A percentile compares a stretch with the other conserved stretches of the same genome.
phyloP scores from a whole-genome alignment of 2,888 invertebrate species.

The Diabrotica balteata region DNA sequence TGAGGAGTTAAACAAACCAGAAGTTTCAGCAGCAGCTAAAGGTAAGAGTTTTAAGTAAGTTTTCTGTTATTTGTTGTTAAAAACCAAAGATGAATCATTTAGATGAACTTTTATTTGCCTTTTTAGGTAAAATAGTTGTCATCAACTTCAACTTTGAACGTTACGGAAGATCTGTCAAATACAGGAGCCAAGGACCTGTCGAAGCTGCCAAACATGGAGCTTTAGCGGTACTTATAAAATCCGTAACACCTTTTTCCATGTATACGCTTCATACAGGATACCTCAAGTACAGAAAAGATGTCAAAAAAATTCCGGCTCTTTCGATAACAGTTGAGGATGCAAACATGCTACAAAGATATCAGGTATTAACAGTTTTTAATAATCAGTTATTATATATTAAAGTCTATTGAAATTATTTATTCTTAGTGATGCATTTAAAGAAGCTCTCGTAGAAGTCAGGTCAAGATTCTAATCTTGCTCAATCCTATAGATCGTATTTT shows the following conservation, averaged over 20 bases:
- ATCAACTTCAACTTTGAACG: slow-evolving; percentile 72
- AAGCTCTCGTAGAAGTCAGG: too few species aligned
- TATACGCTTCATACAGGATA: slow-evolving; percentile 80
- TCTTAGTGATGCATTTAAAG: too few species aligned
- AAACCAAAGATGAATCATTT: too few species aligned
- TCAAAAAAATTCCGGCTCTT: slow-evolving; percentile 74
- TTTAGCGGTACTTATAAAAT: slow-evolving; percentile 76
- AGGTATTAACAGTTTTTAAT: slow-evolving; percentile 34
- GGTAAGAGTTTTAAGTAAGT: slow-evolving; percentile 21
- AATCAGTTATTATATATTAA: too few species aligned
- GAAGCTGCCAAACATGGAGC: slow-evolving; percentile 78
- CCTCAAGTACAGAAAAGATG: slow-evolving; percentile 67
- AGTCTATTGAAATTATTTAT: too few species aligned
- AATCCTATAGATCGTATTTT: too few species aligned
- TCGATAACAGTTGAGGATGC: slow-evolving; percentile 83
- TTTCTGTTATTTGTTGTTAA: too few species aligned
- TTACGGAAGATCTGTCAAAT: slow-evolving; percentile 73
- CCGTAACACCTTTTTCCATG: slow-evolving; percentile 79
- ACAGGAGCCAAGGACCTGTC: slow-evolving; percentile 66
- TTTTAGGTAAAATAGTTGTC: slow-evolving; percentile 76
- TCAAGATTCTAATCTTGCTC: too few species aligned
- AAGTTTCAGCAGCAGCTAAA: slow-evolving; percentile 39
- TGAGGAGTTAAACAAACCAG: slow-evolving; percentile 48
- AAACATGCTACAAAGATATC: slow-evolving; percentile 69
- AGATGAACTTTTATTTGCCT: too few species aligned